phyloP scores from a whole-genome alignment of 2,797 vertebrate species.

The Helostoma temminkii region DNA sequence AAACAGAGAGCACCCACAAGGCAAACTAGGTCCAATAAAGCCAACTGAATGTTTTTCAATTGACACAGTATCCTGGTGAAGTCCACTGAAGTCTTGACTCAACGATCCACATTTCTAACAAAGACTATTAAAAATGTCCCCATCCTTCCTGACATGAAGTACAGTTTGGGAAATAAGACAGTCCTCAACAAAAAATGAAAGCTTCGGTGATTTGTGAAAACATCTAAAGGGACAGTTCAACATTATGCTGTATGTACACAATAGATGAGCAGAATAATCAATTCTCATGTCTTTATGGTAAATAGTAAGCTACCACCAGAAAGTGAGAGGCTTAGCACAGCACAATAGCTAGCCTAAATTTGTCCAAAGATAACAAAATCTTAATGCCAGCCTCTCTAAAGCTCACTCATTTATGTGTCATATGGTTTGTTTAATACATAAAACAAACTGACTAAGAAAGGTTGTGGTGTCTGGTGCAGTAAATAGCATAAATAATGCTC shows the following conservation, averaged over 20 bases:
- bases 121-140: constrained; percentile 28
- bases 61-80: constrained; percentile 64
- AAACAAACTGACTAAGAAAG: too few species aligned
- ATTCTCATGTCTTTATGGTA: too few species aligned
- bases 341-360: not conserved
- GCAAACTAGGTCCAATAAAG: constrained; percentile 66
- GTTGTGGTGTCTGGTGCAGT: too few species aligned
- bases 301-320: too few species aligned
- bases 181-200: not conserved
- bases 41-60: constrained; percentile 68
- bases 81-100: constrained; percentile 53
- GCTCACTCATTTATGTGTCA: too few species aligned
- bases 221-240: not conserved
- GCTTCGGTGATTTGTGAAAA: not conserved
- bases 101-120: constrained; percentile 38
- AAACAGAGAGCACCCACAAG: constrained; percentile 78
- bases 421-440: too few species aligned
- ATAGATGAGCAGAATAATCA: too few species aligned
- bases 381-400: too few species aligned
- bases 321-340: too few species aligned
- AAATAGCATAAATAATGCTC: too few species aligned
- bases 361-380: not conserved
- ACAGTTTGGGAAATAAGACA: constrained; percentile 7
- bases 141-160: too few species aligned
- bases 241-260: not conserved